Evolutionary conservation across 1,140 invertebrate genomes (phyloP).

Genomic region (Zaprionus ornatus): DNA sequence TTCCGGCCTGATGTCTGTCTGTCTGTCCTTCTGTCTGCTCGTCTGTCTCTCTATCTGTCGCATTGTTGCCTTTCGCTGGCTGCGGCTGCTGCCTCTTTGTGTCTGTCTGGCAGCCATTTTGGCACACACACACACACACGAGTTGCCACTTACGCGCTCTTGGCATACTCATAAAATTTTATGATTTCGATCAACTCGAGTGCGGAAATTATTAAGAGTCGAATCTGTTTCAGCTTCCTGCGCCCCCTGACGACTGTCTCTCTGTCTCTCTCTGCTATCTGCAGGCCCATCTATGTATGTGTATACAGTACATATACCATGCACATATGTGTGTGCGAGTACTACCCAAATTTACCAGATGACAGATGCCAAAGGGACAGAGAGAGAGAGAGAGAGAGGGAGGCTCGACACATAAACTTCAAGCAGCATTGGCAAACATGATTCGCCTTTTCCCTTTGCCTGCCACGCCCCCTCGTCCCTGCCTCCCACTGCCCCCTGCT

Average conservation of each 20-base stretch:
- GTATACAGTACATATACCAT: slow-evolving; percentile 18
- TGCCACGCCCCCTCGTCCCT: not conserved
- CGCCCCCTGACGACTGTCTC: slow-evolving; percentile 19
- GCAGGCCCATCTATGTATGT: slow-evolving; percentile 37
- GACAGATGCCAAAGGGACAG: slow-evolving; percentile 50
- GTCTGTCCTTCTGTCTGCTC: slow-evolving; percentile 32
- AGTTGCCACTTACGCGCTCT: slow-evolving; percentile 71
- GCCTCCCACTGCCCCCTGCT: not conserved
- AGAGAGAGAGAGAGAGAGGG: not conserved
- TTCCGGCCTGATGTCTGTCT: slow-evolving; percentile 17
- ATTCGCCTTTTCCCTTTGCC: not conserved
- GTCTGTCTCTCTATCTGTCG: slow-evolving; percentile 36
- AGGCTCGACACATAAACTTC: slow-evolving; percentile 60
- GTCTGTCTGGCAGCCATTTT: slow-evolving; percentile 75
- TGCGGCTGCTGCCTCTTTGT: slow-evolving; percentile 25
- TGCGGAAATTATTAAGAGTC: slow-evolving; percentile 83
- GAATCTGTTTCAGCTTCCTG: slow-evolving; percentile 82
- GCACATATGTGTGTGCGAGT: not conserved
- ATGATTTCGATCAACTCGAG: slow-evolving; percentile 83
- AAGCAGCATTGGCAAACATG: slow-evolving; percentile 19
- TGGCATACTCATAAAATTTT: slow-evolving; percentile 81
- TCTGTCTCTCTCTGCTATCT: slow-evolving; percentile 9
- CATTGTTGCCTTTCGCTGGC: slow-evolving; percentile 42
- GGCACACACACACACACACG: slow-evolving; percentile 29
- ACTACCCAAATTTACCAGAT: slow-evolving; percentile 52